Conservation (phyloP, 2,113 vertebrate species). For the Martes martes region DNA sequence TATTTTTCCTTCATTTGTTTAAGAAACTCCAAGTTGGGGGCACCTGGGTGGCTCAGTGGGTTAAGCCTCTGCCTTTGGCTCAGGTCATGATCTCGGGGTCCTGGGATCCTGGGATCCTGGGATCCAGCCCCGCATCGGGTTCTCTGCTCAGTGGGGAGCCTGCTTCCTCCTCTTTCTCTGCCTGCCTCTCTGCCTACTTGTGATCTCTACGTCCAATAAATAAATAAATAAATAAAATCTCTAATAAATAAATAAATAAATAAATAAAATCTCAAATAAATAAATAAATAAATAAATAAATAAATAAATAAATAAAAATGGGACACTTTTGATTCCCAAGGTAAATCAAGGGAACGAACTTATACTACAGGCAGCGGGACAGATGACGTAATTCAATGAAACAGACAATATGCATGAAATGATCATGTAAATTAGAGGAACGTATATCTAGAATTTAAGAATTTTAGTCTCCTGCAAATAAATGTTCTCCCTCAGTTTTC, state of each 20-base stretch:
- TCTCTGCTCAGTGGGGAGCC: too few species aligned
- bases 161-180: too few species aligned
- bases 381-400: background rate
- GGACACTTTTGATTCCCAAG: background rate
- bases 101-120: too few species aligned
- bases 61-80: too few species aligned
- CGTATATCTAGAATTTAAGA: background rate
- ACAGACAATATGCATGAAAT: background rate
- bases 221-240: too few species aligned
- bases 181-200: too few species aligned
- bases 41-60: too few species aligned
- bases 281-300: too few species aligned
- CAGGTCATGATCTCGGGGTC: too few species aligned
- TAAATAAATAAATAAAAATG: background rate
- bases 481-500: background rate
- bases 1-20: background rate
- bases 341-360: background rate
- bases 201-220: too few species aligned
- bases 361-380: background rate
- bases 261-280: background rate
- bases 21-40: background rate
- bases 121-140: too few species aligned
- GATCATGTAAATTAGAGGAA: background rate
- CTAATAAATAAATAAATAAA: too few species aligned
- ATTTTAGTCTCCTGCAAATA: background rate